Evolutionary conservation across 1,140 invertebrate species (phyloP).

Genomic region (Medauroidea extradentata): DNA sequence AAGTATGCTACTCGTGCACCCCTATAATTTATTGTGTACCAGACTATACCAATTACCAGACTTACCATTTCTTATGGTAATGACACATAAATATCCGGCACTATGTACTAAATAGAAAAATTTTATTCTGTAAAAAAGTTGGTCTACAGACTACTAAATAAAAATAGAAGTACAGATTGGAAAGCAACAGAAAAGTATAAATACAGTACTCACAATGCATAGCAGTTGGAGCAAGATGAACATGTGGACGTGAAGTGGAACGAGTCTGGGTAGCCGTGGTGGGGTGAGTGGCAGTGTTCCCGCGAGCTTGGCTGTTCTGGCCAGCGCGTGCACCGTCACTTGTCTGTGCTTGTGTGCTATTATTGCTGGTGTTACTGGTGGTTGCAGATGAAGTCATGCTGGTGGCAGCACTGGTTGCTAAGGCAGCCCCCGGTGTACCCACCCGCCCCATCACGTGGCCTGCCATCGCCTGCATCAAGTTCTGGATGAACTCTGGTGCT

Average conservation of each 20-base stretch:
- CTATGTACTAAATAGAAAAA: too few relatives aligned
- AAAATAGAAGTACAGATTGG: too few relatives aligned
- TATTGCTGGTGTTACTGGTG: too few relatives aligned
- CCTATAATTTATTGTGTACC: too few relatives aligned
- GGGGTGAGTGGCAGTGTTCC: slow-evolving; percentile 58
- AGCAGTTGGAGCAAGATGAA: slow-evolving; percentile 44
- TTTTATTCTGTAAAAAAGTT: too few relatives aligned
- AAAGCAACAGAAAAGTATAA: too few relatives aligned
- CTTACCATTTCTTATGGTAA: too few relatives aligned
- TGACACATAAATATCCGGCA: too few relatives aligned
- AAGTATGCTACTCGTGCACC: too few relatives aligned
- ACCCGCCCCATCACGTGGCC: slow-evolving; percentile 17
- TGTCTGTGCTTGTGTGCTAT: not conserved
- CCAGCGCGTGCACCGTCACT: not conserved
- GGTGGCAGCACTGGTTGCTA: not conserved
- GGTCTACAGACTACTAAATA: too few relatives aligned
- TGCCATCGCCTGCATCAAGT: slow-evolving; percentile 55
- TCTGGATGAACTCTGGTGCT: slow-evolving; percentile 51
- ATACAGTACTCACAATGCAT: not conserved
- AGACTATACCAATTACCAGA: too few relatives aligned
- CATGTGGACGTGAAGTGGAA: slow-evolving; percentile 59
- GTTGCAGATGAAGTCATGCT: not conserved
- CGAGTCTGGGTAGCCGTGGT: slow-evolving; percentile 62
- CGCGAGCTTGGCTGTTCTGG: slow-evolving; percentile 39
- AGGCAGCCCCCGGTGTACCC: not conserved